These are phyloP conservation scores for Mystacides longicornis DNA, from an alignment of 2,888 invertebrate genomes.

Conservation along the genomic window DNA sequence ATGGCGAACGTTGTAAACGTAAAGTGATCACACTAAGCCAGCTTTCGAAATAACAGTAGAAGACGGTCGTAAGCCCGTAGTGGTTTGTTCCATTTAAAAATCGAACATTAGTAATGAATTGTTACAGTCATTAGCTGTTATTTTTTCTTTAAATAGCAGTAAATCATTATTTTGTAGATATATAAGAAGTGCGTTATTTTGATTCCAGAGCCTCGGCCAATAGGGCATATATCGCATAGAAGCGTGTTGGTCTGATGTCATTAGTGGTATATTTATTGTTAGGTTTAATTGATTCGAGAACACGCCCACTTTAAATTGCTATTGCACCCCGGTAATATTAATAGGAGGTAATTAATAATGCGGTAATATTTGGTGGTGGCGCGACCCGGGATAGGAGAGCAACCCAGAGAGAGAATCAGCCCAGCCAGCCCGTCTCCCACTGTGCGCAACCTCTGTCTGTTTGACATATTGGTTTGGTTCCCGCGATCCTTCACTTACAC, in stretches of 20 bases:
- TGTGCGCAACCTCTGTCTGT: constrained; percentile 5
- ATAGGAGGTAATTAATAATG: background rate
- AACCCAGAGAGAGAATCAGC: background rate
- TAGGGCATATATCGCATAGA: background rate
- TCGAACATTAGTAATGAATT: too few relatives aligned
- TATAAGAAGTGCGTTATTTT: background rate
- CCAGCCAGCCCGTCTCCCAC: background rate
- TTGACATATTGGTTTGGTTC: constrained; percentile 13
- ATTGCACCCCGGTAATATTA: background rate
- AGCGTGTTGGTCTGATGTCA: background rate
- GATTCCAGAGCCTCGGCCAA: background rate
- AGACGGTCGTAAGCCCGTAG: too few relatives aligned
- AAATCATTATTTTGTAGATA: too few relatives aligned
- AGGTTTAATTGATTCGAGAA: background rate
- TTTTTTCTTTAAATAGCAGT: too few relatives aligned
- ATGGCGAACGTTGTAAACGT: too few relatives aligned
- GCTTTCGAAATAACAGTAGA: too few relatives aligned
- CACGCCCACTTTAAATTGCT: background rate
- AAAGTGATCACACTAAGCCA: too few relatives aligned
- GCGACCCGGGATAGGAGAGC: too few relatives aligned
- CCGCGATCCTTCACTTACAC: constrained; percentile 15
- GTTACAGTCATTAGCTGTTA: too few relatives aligned
- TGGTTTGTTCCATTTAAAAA: too few relatives aligned
- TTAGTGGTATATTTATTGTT: background rate
- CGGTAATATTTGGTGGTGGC: background rate